phyloP scores from a whole-genome alignment of 2,113 vertebrate genomes.

The Eubucco bourcierii region DNA sequence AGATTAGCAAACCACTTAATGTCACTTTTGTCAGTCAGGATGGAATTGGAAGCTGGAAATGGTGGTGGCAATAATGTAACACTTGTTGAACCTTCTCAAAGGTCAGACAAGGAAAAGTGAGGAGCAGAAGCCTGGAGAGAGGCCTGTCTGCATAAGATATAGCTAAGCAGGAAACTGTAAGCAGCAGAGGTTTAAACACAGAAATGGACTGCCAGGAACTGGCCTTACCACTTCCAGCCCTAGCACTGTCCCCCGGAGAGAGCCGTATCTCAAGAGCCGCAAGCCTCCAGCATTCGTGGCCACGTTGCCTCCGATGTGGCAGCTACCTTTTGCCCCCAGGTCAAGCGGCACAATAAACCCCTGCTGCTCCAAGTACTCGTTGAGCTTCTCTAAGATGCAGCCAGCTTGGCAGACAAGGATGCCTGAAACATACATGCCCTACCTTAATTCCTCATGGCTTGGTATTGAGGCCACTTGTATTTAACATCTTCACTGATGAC shows the following conservation, averaged over 20 bases:
- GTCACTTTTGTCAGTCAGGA: background rate
- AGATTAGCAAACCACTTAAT: background rate
- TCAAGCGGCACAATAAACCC: constrained; percentile 92
- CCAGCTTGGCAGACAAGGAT: constrained; percentile 92
- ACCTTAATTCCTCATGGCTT: background rate
- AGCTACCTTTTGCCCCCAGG: constrained; percentile 95
- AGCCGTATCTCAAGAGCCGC: constrained; percentile 89
- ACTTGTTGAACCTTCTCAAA: background rate
- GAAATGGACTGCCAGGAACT: background rate
- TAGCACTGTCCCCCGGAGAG: constrained; percentile 88
- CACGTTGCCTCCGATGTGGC: constrained; percentile 94
- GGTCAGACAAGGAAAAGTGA: background rate
- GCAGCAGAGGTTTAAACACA: background rate
- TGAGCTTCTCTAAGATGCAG: constrained; percentile 90
- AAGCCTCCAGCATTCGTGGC: constrained; percentile 93
- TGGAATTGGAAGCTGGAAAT: background rate
- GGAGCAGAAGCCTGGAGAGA: background rate
- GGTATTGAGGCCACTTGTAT: no score
- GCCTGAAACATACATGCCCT: constrained; percentile 69
- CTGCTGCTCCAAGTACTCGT: constrained; percentile 79
- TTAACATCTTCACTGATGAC: no score
- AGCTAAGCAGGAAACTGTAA: background rate
- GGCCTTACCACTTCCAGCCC: constrained; percentile 92
- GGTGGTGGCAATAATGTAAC: background rate
- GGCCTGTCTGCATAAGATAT: background rate